A percentile compares a stretch with the other conserved stretches of the same genome.
These are phyloP conservation scores for Trachymyrmex cornetzi DNA, from an alignment of 1,140 invertebrate species.

Conservation along the genomic window DNA sequence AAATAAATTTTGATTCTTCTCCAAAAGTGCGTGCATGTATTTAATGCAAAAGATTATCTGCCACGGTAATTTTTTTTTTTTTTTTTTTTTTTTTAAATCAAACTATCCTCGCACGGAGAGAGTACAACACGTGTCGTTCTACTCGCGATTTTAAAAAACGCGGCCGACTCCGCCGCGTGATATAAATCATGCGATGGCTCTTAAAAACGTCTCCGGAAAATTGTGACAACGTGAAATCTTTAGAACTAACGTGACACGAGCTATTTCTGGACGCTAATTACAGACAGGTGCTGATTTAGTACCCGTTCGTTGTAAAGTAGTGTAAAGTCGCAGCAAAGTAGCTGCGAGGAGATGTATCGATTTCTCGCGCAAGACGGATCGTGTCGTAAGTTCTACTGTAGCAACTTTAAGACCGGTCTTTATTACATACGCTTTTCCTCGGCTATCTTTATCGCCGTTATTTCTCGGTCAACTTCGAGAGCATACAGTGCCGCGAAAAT, in stretches of 20 bases:
- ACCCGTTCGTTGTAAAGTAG: neutral
- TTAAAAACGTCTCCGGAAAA: slow-evolving; percentile 19
- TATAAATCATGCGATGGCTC: neutral
- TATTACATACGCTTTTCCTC: neutral
- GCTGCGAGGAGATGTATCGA: neutral
- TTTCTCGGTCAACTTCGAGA: neutral
- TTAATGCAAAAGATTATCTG: neutral
- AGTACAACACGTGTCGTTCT: neutral
- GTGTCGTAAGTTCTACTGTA: neutral
- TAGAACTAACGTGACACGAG: neutral
- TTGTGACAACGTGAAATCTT: neutral
- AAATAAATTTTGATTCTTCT: slow-evolving; percentile 60
- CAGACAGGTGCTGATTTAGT: slow-evolving; percentile 16
- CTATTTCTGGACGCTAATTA: slow-evolving; percentile 19
- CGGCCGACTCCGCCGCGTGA: no score
- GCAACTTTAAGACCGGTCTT: neutral
- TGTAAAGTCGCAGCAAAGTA: neutral
- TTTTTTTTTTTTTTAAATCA: neutral
- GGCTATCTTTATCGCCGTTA: slow-evolving; percentile 3
- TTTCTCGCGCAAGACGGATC: neutral
- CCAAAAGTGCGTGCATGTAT: slow-evolving; percentile 22
- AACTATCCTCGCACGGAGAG: neutral
- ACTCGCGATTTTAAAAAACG: neutral
- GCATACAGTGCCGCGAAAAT: neutral
- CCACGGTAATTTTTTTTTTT: neutral